Conservation (phyloP, 1,140 invertebrate genomes). For the Dufourea novaeangliae region DNA sequence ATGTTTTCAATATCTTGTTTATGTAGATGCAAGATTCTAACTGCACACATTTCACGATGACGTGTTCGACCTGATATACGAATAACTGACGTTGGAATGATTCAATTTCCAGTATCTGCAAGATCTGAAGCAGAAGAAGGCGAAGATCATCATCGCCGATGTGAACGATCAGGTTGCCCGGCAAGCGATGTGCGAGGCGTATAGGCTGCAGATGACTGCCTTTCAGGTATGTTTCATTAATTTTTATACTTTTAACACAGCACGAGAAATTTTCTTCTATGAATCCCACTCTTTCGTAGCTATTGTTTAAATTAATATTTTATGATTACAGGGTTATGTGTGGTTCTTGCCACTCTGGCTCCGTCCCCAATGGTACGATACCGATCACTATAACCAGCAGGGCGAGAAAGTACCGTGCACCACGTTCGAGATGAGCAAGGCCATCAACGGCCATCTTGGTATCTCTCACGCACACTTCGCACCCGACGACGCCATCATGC, state of each 20-base stretch:
- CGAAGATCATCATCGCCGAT: constrained; percentile 91
- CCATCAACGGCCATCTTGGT: constrained; percentile 89
- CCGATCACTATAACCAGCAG: constrained; percentile 82
- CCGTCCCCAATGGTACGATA: constrained; percentile 86
- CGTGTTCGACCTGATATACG: background rate
- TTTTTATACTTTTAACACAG: background rate
- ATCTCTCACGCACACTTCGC: constrained; percentile 87
- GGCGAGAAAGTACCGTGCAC: constrained; percentile 84
- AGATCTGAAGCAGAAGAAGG: constrained; percentile 85
- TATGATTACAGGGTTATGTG: constrained; percentile 85
- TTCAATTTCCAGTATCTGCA: constrained; percentile 84
- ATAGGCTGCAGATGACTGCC: constrained; percentile 85
- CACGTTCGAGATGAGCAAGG: constrained; percentile 85
- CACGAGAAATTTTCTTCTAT: too few relatives aligned
- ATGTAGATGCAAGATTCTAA: background rate
- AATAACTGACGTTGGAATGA: constrained; percentile 21
- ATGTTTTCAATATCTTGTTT: background rate
- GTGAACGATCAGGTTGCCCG: constrained; percentile 87
- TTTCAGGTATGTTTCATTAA: constrained; percentile 67
- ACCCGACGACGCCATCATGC: constrained; percentile 84
- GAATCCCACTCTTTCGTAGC: too few relatives aligned
- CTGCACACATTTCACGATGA: too few relatives aligned
- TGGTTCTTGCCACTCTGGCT: constrained; percentile 93
- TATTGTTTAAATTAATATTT: background rate
- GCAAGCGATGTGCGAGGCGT: constrained; percentile 89